Percentiles rank a stretch among this genome's conserved stretches.
phyloP scores from a whole-genome alignment of 1,140 invertebrate genomes.

The Heliconius melpomene region DNA sequence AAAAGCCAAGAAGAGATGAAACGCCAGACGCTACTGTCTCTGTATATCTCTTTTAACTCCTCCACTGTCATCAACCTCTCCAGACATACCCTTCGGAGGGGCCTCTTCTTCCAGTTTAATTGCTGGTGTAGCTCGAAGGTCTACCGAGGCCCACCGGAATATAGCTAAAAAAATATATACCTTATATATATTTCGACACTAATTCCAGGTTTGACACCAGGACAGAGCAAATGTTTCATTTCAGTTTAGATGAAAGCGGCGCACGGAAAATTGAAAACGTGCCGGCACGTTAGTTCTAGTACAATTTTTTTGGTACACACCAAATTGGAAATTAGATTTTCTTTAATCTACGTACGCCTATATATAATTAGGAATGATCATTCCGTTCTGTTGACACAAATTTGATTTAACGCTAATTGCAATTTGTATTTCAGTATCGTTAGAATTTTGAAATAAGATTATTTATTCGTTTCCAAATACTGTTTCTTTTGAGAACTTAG shows the following conservation, averaged over 20 bases:
- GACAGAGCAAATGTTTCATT: background rate
- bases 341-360: slow-evolving; percentile 2
- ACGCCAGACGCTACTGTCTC: too few species aligned
- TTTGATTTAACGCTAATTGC: background rate
- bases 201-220: background rate
- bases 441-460: background rate
- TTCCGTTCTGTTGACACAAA: background rate
- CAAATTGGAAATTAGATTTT: background rate
- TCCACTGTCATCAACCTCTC: too few species aligned
- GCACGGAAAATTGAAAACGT: background rate
- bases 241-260: background rate
- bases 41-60: too few species aligned
- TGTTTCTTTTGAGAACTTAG: background rate
- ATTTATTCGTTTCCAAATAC: background rate
- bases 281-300: background rate
- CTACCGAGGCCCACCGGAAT: too few species aligned
- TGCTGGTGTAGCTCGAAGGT: too few species aligned
- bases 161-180: background rate
- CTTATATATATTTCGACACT: background rate
- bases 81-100: too few species aligned
- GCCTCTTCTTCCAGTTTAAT: too few species aligned
- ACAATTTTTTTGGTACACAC: background rate
- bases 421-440: background rate
- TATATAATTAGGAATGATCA: slow-evolving; percentile 2
- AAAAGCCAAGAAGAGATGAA: too few species aligned